Conservation (phyloP, 2,113 vertebrate species). For the Oriolus oriolus region DNA sequence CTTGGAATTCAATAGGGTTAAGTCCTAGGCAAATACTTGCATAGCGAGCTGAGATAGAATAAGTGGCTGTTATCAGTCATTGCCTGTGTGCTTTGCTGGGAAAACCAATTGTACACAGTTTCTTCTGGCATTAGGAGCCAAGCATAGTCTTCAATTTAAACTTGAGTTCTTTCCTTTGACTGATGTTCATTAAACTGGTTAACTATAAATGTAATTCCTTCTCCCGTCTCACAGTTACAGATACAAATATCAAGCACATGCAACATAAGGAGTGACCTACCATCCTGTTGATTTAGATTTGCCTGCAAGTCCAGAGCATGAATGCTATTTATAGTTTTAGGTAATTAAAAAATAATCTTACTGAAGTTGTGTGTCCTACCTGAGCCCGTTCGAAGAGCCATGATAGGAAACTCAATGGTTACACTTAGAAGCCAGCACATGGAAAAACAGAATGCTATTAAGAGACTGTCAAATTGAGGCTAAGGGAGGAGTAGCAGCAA, state of each 20-base stretch:
- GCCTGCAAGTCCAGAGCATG: neutral
- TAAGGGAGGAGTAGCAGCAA: neutral
- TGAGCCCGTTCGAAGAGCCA: neutral
- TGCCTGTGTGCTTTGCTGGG: neutral
- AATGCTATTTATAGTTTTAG: neutral
- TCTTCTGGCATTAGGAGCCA: neutral
- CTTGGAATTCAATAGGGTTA: neutral
- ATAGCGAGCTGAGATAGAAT: neutral
- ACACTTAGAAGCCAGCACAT: neutral
- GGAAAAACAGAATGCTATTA: neutral
- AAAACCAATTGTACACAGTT: neutral
- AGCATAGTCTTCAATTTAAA: conserved; percentile 16
- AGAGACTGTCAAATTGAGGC: neutral
- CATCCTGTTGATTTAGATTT: neutral
- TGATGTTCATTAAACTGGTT: neutral
- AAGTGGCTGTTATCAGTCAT: conserved; percentile 1
- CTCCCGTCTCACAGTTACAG: neutral
- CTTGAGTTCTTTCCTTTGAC: neutral
- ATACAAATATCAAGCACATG: neutral
- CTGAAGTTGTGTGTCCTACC: neutral
- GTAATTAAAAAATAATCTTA: neutral
- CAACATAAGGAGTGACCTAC: neutral
- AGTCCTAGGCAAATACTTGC: conserved; percentile 21
- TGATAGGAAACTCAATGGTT: neutral
- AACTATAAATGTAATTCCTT: neutral